Conservation (phyloP, 53 echinoderm and acorn worm genomes). For the Astropecten irregularis region DNA sequence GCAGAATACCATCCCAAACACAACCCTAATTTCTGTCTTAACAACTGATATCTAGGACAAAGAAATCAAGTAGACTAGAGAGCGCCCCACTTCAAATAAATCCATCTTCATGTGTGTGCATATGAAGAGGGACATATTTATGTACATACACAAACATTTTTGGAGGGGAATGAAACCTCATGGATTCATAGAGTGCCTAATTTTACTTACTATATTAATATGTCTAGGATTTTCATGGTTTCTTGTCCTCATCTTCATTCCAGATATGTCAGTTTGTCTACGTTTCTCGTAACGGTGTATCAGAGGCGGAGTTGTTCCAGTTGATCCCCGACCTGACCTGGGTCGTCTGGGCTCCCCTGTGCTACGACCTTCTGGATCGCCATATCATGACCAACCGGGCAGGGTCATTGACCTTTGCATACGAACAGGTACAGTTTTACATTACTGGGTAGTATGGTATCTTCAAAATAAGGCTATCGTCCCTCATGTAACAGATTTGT, state of each 20-base stretch:
- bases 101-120: too few relatives aligned
- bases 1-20: too few relatives aligned
- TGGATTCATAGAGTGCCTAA: background rate
- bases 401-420: slow-evolving; percentile 74
- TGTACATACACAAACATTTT: too few relatives aligned
- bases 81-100: too few relatives aligned
- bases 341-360: slow-evolving; percentile 81
- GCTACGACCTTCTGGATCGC: slow-evolving; percentile 73
- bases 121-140: too few relatives aligned
- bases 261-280: slow-evolving; percentile 82
- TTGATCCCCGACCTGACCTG: slow-evolving; percentile 83
- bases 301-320: slow-evolving; percentile 81
- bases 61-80: too few relatives aligned
- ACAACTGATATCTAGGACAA: too few relatives aligned
- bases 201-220: background rate
- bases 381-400: slow-evolving; percentile 74
- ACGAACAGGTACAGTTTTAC: slow-evolving; percentile 71
- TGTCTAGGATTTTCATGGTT: background rate
- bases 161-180: too few relatives aligned
- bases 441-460: background rate
- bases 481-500: too few relatives aligned
- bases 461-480: background rate
- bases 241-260: background rate
- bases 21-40: too few relatives aligned
- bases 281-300: slow-evolving; percentile 78